Percentiles rank a stretch among this genome's conserved stretches.
Evolutionary conservation across 2,113 vertebrate genomes (phyloP).

Genomic region (Gulo gulo): DNA sequence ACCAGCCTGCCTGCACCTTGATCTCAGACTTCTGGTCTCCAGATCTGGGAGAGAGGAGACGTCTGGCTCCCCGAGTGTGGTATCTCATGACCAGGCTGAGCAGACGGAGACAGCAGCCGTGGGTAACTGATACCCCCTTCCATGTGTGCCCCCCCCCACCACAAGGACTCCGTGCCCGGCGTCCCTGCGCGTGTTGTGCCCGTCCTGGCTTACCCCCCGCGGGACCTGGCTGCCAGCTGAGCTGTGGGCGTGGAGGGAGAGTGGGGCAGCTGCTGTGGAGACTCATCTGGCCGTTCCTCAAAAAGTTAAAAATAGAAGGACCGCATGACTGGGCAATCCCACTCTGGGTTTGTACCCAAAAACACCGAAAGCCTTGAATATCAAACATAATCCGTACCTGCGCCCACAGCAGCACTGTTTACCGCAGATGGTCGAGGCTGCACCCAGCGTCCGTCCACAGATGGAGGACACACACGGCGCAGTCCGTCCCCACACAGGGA

Average conservation of each 20-base stretch:
- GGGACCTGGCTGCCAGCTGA: neutral
- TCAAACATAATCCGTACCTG: neutral
- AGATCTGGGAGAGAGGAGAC: neutral
- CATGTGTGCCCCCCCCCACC: rapidly evolving
- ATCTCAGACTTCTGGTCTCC: neutral
- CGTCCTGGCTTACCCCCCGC: neutral
- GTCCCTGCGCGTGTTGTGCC: neutral
- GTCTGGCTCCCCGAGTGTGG: neutral
- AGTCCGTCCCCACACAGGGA: neutral
- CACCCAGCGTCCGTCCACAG: neutral
- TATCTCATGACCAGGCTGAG: neutral
- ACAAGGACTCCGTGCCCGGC: neutral
- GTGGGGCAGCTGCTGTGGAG: neutral
- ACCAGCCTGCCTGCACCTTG: neutral
- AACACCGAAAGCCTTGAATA: neutral
- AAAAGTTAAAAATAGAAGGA: neutral
- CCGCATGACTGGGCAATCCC: neutral
- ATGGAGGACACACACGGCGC: neutral
- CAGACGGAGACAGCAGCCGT: neutral
- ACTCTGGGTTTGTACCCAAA: neutral
- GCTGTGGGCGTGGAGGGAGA: neutral
- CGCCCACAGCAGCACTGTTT: neutral
- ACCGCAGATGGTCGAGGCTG: neutral
- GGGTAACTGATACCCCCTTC: neutral
- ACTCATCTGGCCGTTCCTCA: neutral